Base-by-base conservation (phyloP, 2,888 invertebrate genomes). In the Dastarcus helophoroides region DNA sequence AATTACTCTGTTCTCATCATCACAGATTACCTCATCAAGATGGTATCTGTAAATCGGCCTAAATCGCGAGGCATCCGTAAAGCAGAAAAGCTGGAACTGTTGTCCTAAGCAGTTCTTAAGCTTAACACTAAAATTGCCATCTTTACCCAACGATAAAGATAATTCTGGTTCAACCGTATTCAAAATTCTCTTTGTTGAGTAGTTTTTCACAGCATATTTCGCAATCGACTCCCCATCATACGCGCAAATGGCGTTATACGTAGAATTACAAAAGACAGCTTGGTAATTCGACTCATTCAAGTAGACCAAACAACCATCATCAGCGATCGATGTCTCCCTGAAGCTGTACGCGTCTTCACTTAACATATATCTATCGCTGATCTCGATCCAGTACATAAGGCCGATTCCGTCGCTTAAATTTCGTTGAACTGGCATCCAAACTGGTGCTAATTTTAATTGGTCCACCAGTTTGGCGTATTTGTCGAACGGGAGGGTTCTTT, bases 351-450 rank as follows among this genome's bases (percentile, higher is more conserved):
- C n/a, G n/a, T n/a, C n/a, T n/a, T n/a, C n/a, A n/a, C n/a, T n/a
- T n/a, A n/a, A n/a, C n/a, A n/a, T n/a, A n/a, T n/a, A n/a, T n/a
- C 17, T 21, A 21, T 5, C 8, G 40, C 36, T 24, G 36, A 24
- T 31, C 49, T 47, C 13, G 32, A 33, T n/a, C 43, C 44, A 47
- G 6, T 39, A 31, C 21, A 46, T 37, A 27, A 29, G 26, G 39
- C 47, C 48, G 29, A 41, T 32, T 3, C 47, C 48, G 32, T 47
- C 43, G 4, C 13, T 26, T 10, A 40, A 11, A 5, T 29, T 29
- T 31, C 45, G 35, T 16, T 24, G 13, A 2, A 50, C 38, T 6
- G 51, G 51, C 41, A 51, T 42, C 51, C 51, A 51, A 25, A 50
- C 12, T 3, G 32, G 32, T 29, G n/a, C 7, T n/a, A n/a, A n/a